Evolutionary conservation across 2,113 vertebrate genomes (phyloP).

Genomic region (Colistium nudipinnis): DNA sequence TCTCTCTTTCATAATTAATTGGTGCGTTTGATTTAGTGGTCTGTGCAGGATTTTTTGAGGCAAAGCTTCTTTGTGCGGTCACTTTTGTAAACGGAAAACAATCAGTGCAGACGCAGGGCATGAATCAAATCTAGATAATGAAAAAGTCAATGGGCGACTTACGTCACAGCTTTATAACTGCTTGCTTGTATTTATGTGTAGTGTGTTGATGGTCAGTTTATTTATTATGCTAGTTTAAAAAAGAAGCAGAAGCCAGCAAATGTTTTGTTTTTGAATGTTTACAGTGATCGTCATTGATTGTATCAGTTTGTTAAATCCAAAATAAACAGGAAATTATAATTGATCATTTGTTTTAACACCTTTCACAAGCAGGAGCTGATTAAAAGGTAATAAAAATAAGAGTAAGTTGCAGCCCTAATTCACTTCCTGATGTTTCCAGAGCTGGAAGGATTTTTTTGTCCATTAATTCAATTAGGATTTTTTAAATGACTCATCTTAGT

Average conservation of each 20-base stretch:
- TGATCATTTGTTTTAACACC: too few relatives aligned
- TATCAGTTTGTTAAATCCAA: too few relatives aligned
- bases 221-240: background rate
- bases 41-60: constrained; percentile 47
- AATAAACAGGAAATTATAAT: too few relatives aligned
- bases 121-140: constrained; percentile 66
- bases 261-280: background rate
- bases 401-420: too few relatives aligned
- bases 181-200: background rate
- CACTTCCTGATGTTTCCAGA: background rate
- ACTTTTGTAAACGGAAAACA: constrained; percentile 68
- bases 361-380: background rate
- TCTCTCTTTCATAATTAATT: constrained; percentile 59
- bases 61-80: constrained; percentile 64
- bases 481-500: too few relatives aligned
- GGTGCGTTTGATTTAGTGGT: constrained; percentile 54
- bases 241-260: background rate
- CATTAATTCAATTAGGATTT: background rate
- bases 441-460: background rate
- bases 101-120: constrained; percentile 44
- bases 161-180: constrained; percentile 4
- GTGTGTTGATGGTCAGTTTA: background rate
- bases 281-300: background rate
- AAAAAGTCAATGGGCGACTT: constrained; percentile 28
- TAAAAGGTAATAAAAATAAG: too few relatives aligned